phyloP scores from a whole-genome alignment of 2,113 vertebrate genomes.

The Silurus meridionalis region DNA sequence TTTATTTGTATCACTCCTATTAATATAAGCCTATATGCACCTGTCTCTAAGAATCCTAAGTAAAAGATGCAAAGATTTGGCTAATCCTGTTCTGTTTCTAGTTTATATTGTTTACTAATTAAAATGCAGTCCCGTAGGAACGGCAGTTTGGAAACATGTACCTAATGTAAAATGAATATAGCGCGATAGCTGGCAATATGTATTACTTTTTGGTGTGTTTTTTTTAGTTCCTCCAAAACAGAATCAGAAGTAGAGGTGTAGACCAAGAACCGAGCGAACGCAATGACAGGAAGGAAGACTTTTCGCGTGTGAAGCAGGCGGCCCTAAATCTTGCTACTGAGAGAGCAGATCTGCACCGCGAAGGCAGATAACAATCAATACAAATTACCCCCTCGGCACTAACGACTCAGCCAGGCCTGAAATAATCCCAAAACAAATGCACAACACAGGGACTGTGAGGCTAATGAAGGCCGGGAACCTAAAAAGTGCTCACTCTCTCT shows the following conservation, averaged over 20 bases:
- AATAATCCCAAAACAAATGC: slow-evolving; percentile 32
- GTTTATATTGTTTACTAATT: slow-evolving; percentile 60
- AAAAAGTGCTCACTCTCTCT: background rate
- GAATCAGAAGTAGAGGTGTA: slow-evolving; percentile 1
- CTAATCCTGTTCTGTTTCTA: slow-evolving; percentile 48
- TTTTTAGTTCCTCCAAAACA: slow-evolving; percentile 9
- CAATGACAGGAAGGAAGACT: slow-evolving; percentile 48
- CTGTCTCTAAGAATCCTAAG: slow-evolving; percentile 37
- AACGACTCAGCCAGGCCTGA: slow-evolving; percentile 32
- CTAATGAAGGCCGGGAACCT: background rate
- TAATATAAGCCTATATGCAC: background rate
- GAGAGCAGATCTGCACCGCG: slow-evolving; percentile 30
- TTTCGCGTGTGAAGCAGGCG: slow-evolving; percentile 52
- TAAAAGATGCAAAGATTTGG: slow-evolving; percentile 26
- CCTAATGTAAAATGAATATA: background rate
- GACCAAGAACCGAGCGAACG: slow-evolving; percentile 36
- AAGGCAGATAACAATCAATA: slow-evolving; percentile 44
- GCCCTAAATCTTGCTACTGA: slow-evolving; percentile 58
- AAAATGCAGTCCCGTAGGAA: slow-evolving; percentile 42
- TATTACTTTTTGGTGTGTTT: too few species aligned
- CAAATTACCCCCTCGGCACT: slow-evolving; percentile 26
- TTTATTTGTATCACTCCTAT: slow-evolving; percentile 30
- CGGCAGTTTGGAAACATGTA: background rate
- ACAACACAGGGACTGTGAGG: background rate
- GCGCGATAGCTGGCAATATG: background rate